phyloP scores from a whole-genome alignment of 1,140 invertebrate species.

The Drosophila tristis region DNA sequence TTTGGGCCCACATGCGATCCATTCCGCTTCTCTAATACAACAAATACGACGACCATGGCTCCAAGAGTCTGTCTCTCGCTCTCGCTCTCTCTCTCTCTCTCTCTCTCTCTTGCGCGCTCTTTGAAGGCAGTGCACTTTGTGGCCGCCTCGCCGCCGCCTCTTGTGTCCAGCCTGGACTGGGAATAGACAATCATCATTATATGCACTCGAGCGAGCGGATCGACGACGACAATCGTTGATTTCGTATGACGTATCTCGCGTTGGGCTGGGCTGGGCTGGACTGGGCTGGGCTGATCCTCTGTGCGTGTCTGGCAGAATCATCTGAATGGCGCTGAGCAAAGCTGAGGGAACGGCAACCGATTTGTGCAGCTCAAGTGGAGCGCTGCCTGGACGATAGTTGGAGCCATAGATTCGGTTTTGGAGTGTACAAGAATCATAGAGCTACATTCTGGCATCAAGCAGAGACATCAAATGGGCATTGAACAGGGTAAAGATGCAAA shows the following conservation, averaged over 20 bases:
- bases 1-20: conserved; percentile 12
- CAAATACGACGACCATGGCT: neutral
- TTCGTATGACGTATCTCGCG: conserved; percentile 31
- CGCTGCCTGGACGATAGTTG: conserved; percentile 19
- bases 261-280: conserved; percentile 57
- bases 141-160: conserved; percentile 6
- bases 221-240: conserved; percentile 28
- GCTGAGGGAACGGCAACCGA: neutral
- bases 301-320: conserved; percentile 38
- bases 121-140: conserved; percentile 1
- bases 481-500: no score
- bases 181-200: conserved; percentile 81
- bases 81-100: neutral
- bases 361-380: conserved; percentile 14
- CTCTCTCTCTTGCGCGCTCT: neutral
- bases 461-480: no score
- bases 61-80: conserved; percentile 4
- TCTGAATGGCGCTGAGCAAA: neutral
- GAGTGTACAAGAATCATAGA: conserved; percentile 18
- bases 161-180: conserved; percentile 41
- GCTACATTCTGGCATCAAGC: neutral
- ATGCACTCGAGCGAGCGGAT: conserved; percentile 61
- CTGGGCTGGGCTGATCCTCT: conserved; percentile 29
- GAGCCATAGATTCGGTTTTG: neutral
- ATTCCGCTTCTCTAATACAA: conserved; percentile 2